Evolutionary conservation across 2,113 vertebrate species (phyloP).

Genomic region (Saccopteryx bilineata): DNA sequence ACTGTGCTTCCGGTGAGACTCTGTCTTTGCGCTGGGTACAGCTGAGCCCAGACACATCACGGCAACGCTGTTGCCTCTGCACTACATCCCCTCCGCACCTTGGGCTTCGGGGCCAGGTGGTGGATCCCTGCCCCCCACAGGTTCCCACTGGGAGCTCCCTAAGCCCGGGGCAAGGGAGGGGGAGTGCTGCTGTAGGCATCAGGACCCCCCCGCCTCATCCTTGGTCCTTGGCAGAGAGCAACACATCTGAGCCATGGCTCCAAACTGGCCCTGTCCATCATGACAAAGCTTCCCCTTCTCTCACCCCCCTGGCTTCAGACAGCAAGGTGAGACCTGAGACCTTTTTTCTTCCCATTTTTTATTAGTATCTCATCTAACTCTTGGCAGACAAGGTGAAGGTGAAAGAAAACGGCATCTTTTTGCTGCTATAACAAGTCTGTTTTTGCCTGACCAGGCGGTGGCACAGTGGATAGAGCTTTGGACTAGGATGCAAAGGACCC

Average conservation of each 20-base stretch:
- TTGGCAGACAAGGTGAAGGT: background rate
- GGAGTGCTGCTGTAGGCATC: accelerated
- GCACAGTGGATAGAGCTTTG: too few relatives aligned
- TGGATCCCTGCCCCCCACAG: background rate
- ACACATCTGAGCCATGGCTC: accelerated
- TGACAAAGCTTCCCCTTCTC: too few relatives aligned
- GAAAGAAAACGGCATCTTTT: background rate
- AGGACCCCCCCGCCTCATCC: background rate
- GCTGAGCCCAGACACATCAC: too few relatives aligned
- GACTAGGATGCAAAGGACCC: too few relatives aligned
- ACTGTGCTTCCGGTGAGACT: background rate
- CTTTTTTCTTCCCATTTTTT: background rate
- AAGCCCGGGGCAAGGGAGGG: background rate
- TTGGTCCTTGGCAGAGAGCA: background rate
- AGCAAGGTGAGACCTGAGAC: background rate
- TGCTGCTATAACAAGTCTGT: background rate
- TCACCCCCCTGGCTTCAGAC: background rate
- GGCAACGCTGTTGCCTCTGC: too few relatives aligned
- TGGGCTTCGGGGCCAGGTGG: accelerated
- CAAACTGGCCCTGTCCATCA: background rate
- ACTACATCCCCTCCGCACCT: accelerated
- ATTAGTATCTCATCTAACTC: slow-evolving; percentile 17
- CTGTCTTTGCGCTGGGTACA: background rate
- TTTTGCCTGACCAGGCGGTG: too few relatives aligned
- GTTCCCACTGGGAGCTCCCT: background rate